Evolutionary conservation across 2,888 invertebrate genomes (phyloP).

Genomic region (Serrognathus titanus): DNA sequence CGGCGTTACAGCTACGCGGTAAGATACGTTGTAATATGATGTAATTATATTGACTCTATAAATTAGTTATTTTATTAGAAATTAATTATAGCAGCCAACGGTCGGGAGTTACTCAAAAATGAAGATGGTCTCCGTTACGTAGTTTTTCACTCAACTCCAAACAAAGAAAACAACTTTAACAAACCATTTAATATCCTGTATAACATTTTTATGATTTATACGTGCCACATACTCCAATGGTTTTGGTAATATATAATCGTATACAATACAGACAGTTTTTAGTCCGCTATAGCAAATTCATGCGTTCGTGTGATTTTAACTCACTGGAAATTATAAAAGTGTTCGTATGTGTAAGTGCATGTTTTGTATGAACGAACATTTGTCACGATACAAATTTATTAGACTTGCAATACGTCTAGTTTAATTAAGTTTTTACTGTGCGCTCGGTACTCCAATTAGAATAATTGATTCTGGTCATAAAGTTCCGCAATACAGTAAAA

Average conservation of each 20-base stretch:
- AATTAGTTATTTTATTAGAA: constrained; percentile 1
- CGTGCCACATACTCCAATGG: too few relatives aligned
- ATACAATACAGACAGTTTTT: too few relatives aligned
- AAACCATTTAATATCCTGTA: too few relatives aligned
- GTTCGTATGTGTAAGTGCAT: background rate
- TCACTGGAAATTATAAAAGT: background rate
- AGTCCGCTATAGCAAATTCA: too few relatives aligned
- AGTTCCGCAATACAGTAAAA: background rate
- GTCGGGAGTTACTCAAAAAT: background rate
- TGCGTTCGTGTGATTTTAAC: too few relatives aligned
- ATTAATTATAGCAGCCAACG: background rate
- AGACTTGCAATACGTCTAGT: constrained; percentile 2
- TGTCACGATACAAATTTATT: background rate
- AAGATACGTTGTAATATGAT: background rate
- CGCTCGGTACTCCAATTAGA: constrained; percentile 4
- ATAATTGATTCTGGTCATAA: constrained; percentile 5
- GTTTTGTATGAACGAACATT: background rate
- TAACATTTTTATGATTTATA: too few relatives aligned
- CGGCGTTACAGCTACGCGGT: background rate
- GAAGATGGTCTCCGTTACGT: background rate
- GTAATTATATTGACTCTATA: background rate
- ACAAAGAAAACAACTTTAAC: too few relatives aligned
- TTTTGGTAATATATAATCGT: too few relatives aligned
- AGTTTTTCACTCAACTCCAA: too few relatives aligned
- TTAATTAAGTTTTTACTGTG: background rate